Base-by-base conservation (phyloP, 1,140 invertebrate species). In the Marisa cornuarietis region DNA sequence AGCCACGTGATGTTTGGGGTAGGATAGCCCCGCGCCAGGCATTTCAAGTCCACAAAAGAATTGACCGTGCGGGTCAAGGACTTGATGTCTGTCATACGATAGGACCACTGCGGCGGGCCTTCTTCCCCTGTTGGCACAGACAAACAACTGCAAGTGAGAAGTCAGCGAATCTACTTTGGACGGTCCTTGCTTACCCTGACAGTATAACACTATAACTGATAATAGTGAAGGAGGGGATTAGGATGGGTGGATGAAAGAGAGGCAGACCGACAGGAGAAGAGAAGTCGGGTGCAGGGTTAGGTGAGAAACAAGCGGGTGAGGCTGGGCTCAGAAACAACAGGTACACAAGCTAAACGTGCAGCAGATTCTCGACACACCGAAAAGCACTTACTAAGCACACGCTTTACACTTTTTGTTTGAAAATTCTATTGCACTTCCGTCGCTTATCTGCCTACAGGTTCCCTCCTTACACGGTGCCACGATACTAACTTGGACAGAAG, bases 1-100 rank as follows among this genome's bases (percentile, higher is more conserved):
- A 93, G 92, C 96, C 96, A 96, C 1, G 94, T 95, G 79, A 96
- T 94, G 79, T 94, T 95, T 2, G 95, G 95, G 31, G 92, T 92
- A 0, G 95, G 95, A 86, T 94, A 94, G n/a, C 95, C 94, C 49
- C 90, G 86, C 11, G 94, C 93, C 31, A 92, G 92, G 87, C 95
- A 96, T 79, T 93, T 93, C 0, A 96, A 87, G 63, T 91, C 90
- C 0, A 94, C 87, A 85, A 92, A 93, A 73, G 93, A 94, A 13
- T 94, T 95, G 13, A 94, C 95, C 3, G 94, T 94, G 81, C 93
- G 93, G 6, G 93, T 93, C 3, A 94, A 86, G 6, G 85, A 81
- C 20, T 77, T 74, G 26, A 90, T 85, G 71, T 87, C 85, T 52
- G 91, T 89, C 92, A 93, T 92, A 76, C 92, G 92, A 63, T 91